Percentiles rank a stretch among this genome's conserved stretches.
These are phyloP conservation scores for Vannuccia rotundouncinata DNA, from an alignment of 2,888 invertebrate species.

Conservation along the genomic window DNA sequence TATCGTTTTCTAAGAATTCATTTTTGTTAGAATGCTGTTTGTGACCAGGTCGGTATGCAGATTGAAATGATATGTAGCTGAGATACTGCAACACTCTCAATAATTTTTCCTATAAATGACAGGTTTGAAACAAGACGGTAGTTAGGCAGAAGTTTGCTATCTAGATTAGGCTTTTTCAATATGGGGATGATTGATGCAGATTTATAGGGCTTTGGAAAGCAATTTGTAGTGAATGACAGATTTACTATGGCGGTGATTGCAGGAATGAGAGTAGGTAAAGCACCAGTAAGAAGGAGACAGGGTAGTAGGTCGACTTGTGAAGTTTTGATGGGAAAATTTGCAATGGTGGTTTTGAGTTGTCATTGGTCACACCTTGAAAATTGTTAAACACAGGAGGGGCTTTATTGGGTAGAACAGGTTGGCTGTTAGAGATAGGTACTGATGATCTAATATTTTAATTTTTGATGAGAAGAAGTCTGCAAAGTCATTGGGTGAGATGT, in stretches of 20 bases:
- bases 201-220: conserved; percentile 15
- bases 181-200: no score
- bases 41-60: no score
- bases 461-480: neutral
- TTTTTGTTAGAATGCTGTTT: no score
- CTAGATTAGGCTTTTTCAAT: no score
- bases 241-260: neutral
- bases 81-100: no score
- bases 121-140: no score
- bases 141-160: no score
- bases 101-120: no score
- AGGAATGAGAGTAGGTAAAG: conserved; percentile 4
- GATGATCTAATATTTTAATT: conserved; percentile 3
- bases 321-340: conserved; percentile 8
- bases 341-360: neutral
- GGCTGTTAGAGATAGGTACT: conserved; percentile 8
- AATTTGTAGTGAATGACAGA: conserved; percentile 7
- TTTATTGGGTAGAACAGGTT: neutral
- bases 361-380: conserved; percentile 3
- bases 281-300: neutral
- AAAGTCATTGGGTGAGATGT: neutral
- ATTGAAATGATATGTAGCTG: no score
- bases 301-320: neutral
- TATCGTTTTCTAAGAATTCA: no score
- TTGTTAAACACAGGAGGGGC: conserved; percentile 5